Percentiles rank a stretch among this genome's conserved stretches.
Evolutionary conservation across 2,113 vertebrate genomes (phyloP).

Genomic region (Cygnus atratus): DNA sequence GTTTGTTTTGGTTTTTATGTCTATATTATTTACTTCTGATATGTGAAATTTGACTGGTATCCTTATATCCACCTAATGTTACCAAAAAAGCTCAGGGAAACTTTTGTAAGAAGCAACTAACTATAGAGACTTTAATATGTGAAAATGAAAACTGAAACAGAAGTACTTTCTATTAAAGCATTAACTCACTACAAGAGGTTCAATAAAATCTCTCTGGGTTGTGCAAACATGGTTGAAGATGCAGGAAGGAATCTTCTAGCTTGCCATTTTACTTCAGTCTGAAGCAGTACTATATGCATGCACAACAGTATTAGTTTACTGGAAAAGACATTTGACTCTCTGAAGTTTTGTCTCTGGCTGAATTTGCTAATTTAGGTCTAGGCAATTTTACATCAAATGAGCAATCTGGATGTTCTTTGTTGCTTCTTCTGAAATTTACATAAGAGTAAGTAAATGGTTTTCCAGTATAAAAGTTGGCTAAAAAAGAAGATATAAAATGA

Average conservation of each 20-base stretch:
- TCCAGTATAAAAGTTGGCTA: neutral
- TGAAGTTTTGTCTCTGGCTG: neutral
- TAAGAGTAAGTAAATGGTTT: neutral
- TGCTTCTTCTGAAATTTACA: neutral
- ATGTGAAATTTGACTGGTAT: neutral
- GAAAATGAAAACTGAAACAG: neutral
- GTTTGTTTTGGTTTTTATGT: neutral
- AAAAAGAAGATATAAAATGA: neutral
- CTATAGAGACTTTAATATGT: neutral
- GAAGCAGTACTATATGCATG: rapidly evolving
- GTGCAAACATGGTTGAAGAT: neutral
- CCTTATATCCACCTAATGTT: neutral
- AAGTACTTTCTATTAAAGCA: neutral
- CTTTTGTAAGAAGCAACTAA: neutral
- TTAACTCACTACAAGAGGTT: neutral
- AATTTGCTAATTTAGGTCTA: neutral
- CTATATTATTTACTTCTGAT: neutral
- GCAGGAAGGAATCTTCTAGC: neutral
- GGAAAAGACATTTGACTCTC: neutral
- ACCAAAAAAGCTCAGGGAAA: neutral
- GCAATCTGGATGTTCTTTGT: neutral
- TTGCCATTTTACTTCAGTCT: neutral
- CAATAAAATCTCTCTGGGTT: neutral
- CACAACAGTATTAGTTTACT: neutral
- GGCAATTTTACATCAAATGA: neutral